These are phyloP conservation scores for Heptranchias perlo DNA, from an alignment of 2,113 vertebrate genomes.

Conservation along the genomic window DNA sequence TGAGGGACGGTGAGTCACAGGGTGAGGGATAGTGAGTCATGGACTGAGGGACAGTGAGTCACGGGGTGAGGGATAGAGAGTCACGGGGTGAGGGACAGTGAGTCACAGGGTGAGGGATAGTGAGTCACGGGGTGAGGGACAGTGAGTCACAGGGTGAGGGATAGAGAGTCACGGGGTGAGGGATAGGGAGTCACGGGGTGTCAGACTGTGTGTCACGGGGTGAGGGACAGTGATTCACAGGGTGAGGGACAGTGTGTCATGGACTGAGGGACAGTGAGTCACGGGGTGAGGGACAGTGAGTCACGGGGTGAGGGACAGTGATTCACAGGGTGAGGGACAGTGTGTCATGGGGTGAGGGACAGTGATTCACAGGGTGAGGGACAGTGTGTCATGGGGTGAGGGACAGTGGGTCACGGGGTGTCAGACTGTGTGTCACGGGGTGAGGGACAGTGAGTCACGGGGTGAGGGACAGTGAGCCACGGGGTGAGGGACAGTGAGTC, in stretches of 20 bases:
- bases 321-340: no score
- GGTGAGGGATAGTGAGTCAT: not conserved
- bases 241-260: not conserved
- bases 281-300: no score
- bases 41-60: not conserved
- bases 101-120: no score
- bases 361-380: not conserved
- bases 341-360: no score
- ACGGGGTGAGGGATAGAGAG: not conserved
- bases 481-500: no score
- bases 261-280: not conserved
- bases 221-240: not conserved
- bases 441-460: not conserved
- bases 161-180: not conserved
- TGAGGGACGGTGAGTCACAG: not conserved
- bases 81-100: no score
- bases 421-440: no score
- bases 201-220: not conserved
- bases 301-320: not conserved
- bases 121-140: not conserved
- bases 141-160: not conserved
- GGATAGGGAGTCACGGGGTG: no score
- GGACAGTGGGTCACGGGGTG: not conserved
- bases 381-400: not conserved
- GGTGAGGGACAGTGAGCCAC: not conserved